phyloP scores from a whole-genome alignment of 2,888 invertebrate species.

The Adelphocoris suturalis region DNA sequence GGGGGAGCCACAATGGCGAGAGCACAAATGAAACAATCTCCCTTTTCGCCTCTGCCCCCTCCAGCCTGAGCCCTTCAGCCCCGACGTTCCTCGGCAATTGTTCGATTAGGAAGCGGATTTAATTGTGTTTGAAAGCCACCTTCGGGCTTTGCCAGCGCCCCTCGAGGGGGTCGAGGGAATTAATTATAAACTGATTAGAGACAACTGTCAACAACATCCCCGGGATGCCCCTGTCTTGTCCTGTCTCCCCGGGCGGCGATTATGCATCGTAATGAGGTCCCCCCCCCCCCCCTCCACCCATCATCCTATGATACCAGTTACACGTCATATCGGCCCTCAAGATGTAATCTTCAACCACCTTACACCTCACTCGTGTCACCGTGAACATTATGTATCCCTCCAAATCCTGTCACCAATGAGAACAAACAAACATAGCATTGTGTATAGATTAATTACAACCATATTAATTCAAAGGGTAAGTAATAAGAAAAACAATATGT shows the following conservation, averaged over 20 bases:
- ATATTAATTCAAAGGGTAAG: too few species aligned
- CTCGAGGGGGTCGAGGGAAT: background rate
- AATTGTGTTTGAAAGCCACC: slow-evolving; percentile 25
- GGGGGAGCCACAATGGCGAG: background rate
- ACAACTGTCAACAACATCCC: slow-evolving; percentile 52
- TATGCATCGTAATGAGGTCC: background rate
- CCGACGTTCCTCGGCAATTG: slow-evolving; percentile 30
- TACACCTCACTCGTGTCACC: background rate
- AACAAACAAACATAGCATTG: too few species aligned
- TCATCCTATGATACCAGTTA: background rate
- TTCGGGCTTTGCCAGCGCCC: background rate
- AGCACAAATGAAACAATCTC: slow-evolving; percentile 27
- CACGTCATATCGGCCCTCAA: slow-evolving; percentile 19
- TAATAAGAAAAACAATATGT: too few species aligned
- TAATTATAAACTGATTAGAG: slow-evolving; percentile 55
- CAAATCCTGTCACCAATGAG: too few species aligned
- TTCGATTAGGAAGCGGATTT: slow-evolving; percentile 50
- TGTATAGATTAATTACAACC: too few species aligned
- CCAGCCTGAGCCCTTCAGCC: background rate
- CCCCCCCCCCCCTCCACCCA: background rate
- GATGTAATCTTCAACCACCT: slow-evolving; percentile 9
- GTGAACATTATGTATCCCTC: too few species aligned
- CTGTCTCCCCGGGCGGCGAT: slow-evolving; percentile 5
- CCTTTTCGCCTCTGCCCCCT: background rate
- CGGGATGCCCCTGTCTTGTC: slow-evolving; percentile 4